These are phyloP conservation scores for Lithobates pipiens DNA, from an alignment of 2,797 vertebrate genomes.

Conservation along the genomic window DNA sequence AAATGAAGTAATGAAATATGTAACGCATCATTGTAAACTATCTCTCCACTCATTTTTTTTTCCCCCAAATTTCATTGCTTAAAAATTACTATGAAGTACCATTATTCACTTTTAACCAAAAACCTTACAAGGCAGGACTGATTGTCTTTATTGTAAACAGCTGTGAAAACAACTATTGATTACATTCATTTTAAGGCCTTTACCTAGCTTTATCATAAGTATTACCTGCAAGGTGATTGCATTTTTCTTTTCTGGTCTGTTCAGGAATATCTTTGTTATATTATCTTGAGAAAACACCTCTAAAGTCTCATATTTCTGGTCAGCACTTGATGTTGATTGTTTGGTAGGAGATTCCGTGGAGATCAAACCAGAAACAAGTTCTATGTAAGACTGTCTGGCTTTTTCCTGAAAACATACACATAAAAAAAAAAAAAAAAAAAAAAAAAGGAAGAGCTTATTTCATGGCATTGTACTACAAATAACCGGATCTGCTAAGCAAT, in stretches of 20 bases:
- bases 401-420: slow-evolving; percentile 76
- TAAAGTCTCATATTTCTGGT: slow-evolving; percentile 74
- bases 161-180: no score
- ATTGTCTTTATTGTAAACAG: no score
- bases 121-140: background rate
- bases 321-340: slow-evolving; percentile 64
- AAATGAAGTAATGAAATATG: no score
- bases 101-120: background rate
- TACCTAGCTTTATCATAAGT: background rate
- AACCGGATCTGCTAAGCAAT: no score
- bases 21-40: no score
- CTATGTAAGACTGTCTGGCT: slow-evolving; percentile 86
- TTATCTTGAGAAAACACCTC: slow-evolving; percentile 80
- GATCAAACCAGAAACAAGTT: slow-evolving; percentile 82
- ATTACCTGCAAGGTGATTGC: slow-evolving; percentile 85
- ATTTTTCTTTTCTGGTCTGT: slow-evolving; percentile 90
- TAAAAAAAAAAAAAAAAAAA: no score
- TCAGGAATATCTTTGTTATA: slow-evolving; percentile 90
- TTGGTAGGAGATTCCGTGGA: slow-evolving; percentile 71
- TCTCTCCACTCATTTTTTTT: no score
- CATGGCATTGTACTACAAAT: background rate
- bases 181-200: no score
- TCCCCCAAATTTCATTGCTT: background rate
- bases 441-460: no score
- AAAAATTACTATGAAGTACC: no score